Evolutionary conservation across 2,888 invertebrate species (phyloP), one percentile per base, ranked within the genome.

Genomic region (Callosobruchus maculatus): DNA sequence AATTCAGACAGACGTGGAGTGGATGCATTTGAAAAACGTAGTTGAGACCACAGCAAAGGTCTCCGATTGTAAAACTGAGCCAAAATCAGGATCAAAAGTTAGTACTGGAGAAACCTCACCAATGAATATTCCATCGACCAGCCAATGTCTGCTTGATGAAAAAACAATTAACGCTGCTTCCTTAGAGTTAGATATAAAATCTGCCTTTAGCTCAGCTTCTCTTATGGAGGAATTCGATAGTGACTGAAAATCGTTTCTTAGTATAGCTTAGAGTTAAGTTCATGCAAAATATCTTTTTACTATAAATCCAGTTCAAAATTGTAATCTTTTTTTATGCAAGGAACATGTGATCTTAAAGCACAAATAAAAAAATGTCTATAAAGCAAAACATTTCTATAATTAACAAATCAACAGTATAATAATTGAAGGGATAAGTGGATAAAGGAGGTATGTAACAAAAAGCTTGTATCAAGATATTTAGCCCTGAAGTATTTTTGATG

Each of bases 1-100:
- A 22, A 80, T 79, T 20, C 76, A 82, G 70, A 83, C 81, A 0
- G 82, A 82, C 67, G 76, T 83, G 2, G 82, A 83, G 78, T 83
- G 82, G 82, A 74, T 82, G 74, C 80, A 83, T 72, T 75, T 83
- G 69, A 80, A 79, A 74, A 79, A 74, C 74, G 73, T 80, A 20
- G 77, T 76, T 26, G 76, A 77, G 26, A 20, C 0, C 13, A 68
- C n/a, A 4, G 22, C n/a, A 21, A 74, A 70, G 13, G 2, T 5
- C 18, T 18, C 22, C 1, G 20, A 21, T 4, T 67, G 69, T 20
- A 71, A 72, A 22, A 49, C 5, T 68, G 5, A n/a, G 67, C 67
- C 2, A 67, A 67, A n/a, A 67, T 9, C 67, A 67, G 21, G 9
- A 5, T 3, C 67, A 67, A 67, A 67, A 5, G 67, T 21, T 67